A percentile compares a stretch with the other conserved stretches of the same genome.
These are phyloP conservation scores for Anomalospiza imberbis DNA, from an alignment of 2,797 vertebrate genomes.

Conservation along the genomic window DNA sequence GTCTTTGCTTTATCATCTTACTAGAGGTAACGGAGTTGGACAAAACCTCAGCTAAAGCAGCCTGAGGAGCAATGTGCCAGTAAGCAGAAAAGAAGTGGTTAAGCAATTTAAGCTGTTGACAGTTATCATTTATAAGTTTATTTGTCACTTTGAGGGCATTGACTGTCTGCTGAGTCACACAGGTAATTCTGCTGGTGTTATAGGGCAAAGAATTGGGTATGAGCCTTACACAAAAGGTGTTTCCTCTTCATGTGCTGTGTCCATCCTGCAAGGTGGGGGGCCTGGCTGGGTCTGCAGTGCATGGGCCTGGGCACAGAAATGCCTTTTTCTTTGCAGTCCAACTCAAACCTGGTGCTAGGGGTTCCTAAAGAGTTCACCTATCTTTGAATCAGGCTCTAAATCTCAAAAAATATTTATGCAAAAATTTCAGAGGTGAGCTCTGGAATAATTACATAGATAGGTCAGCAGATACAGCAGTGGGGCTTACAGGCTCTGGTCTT, in stretches of 20 bases:
- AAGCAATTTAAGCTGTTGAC: neutral
- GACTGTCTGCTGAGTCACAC: neutral
- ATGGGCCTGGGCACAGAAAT: neutral
- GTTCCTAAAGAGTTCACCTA: rapidly evolving
- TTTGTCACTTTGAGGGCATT: neutral
- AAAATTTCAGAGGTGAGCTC: neutral
- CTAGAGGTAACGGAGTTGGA: neutral
- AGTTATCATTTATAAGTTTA: neutral
- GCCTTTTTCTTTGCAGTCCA: neutral
- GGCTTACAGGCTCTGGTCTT: neutral
- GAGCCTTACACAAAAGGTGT: neutral
- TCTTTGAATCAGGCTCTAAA: neutral
- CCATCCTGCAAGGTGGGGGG: rapidly evolving
- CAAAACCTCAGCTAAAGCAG: neutral
- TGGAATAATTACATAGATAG: neutral
- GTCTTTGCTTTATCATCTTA: neutral
- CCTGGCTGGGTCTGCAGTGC: neutral
- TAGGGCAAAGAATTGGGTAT: neutral
- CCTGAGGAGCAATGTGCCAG: neutral
- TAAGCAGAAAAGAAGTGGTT: neutral
- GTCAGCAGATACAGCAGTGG: neutral
- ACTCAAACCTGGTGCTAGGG: neutral
- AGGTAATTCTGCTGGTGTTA: neutral
- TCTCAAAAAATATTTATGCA: neutral
- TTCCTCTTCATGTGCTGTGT: rapidly evolving